Evolutionary conservation across 2,797 vertebrate genomes (phyloP).

Genomic region (Phoeniculus purpureus): DNA sequence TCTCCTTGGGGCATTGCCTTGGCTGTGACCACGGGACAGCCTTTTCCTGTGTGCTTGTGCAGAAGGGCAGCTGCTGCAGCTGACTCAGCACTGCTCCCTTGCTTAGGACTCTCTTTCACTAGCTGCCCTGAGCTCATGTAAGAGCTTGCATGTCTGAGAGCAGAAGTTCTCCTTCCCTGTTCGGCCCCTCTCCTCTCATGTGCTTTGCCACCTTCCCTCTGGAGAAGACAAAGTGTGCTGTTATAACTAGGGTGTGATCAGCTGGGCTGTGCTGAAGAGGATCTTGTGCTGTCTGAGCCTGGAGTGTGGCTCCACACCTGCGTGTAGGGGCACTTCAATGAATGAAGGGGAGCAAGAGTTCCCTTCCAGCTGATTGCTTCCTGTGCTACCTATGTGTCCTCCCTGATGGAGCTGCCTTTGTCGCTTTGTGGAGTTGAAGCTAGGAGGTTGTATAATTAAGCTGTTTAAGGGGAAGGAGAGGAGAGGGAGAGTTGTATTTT

Average conservation of each 20-base stretch:
- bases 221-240: rapidly evolving
- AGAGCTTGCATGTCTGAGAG: neutral
- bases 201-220: neutral
- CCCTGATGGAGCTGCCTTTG: neutral
- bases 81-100: neutral
- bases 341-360: neutral
- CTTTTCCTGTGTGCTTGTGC: neutral
- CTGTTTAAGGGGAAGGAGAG: neutral
- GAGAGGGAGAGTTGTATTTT: neutral
- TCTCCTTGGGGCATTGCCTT: neutral
- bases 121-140: neutral
- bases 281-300: neutral
- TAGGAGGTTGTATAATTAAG: neutral
- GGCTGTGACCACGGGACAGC: neutral
- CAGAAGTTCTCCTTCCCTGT: neutral
- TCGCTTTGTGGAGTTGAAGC: neutral
- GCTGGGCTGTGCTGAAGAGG: neutral
- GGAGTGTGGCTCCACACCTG: rapidly evolving
- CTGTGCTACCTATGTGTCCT: rapidly evolving
- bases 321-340: neutral
- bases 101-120: rapidly evolving
- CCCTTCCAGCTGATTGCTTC: neutral
- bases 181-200: rapidly evolving
- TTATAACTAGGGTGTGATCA: neutral
- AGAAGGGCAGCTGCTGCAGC: neutral